Evolutionary conservation across 2,888 invertebrate species (phyloP).

Genomic region (Eupithecia dodoneata): DNA sequence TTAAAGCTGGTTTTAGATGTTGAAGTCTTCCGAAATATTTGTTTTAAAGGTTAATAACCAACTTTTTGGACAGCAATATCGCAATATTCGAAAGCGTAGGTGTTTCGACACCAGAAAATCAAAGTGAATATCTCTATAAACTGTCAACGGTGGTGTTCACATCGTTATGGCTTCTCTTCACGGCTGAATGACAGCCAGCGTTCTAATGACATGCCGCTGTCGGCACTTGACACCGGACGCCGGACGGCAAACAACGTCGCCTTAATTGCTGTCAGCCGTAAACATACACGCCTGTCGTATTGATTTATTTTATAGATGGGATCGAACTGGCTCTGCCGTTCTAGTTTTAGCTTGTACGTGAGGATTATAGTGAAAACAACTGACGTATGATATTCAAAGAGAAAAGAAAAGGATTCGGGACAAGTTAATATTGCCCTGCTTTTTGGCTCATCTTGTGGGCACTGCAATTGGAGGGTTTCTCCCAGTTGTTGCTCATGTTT

Average conservation of each 20-base stretch:
- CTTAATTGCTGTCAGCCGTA: conserved; percentile 56
- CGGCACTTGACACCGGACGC: conserved; percentile 64
- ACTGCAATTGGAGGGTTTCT: neutral
- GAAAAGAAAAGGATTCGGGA: neutral
- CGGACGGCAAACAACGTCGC: conserved; percentile 55
- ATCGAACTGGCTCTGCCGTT: conserved; percentile 7
- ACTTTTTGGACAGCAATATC: neutral
- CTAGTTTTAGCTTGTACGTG: neutral
- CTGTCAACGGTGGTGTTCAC: conserved; percentile 4
- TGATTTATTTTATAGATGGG: conserved; percentile 38
- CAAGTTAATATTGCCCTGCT: neutral
- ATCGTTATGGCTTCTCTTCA: conserved; percentile 38
- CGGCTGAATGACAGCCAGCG: conserved; percentile 41
- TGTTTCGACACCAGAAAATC: neutral
- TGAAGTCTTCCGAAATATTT: neutral
- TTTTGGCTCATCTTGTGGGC: neutral
- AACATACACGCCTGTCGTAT: conserved; percentile 44
- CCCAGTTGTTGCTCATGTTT: neutral
- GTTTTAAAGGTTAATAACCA: neutral
- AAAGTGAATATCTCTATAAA: neutral
- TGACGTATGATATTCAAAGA: neutral
- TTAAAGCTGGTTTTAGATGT: neutral
- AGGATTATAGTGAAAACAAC: neutral
- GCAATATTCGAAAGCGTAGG: neutral
- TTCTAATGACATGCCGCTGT: conserved; percentile 50